These are phyloP conservation scores for Ferrisia virgata DNA, from an alignment of 2,888 invertebrate genomes.

Conservation along the genomic window DNA sequence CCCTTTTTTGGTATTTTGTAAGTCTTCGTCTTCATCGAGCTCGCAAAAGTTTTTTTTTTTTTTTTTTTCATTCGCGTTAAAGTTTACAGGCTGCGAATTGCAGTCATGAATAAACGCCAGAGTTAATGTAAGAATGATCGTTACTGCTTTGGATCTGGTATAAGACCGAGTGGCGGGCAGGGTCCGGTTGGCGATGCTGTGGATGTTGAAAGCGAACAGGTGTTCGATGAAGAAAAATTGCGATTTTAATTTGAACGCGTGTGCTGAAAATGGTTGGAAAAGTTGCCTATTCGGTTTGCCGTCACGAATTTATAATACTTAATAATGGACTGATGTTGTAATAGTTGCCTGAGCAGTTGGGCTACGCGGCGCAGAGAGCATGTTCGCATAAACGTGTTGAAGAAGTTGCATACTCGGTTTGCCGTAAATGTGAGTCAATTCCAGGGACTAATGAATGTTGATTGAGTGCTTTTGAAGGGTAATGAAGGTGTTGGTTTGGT, in stretches of 20 bases:
- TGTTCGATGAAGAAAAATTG: background rate
- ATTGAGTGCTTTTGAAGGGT: too few species aligned
- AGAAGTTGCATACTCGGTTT: background rate
- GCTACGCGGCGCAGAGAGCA: background rate
- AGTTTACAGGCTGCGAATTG: background rate
- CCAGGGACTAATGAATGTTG: too few species aligned
- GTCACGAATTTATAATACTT: too few species aligned
- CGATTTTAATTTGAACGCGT: background rate
- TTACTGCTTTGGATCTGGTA: background rate
- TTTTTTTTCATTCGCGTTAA: background rate
- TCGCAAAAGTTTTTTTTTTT: background rate
- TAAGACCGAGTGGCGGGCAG: background rate
- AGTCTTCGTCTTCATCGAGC: background rate
- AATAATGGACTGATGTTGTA: background rate
- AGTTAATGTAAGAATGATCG: slow-evolving; percentile 2
- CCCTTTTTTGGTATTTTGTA: too few species aligned
- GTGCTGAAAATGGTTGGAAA: background rate
- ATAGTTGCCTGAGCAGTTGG: background rate
- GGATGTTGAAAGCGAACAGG: background rate
- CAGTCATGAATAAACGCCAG: background rate
- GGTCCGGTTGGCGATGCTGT: background rate
- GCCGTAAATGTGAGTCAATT: background rate
- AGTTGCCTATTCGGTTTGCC: background rate
- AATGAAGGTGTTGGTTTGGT: too few species aligned
- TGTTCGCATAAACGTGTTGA: background rate